A percentile compares a stretch with the other conserved stretches of the same genome.
Evolutionary conservation across 1,140 invertebrate genomes (phyloP).

Genomic region (Galendromus occidentalis): DNA sequence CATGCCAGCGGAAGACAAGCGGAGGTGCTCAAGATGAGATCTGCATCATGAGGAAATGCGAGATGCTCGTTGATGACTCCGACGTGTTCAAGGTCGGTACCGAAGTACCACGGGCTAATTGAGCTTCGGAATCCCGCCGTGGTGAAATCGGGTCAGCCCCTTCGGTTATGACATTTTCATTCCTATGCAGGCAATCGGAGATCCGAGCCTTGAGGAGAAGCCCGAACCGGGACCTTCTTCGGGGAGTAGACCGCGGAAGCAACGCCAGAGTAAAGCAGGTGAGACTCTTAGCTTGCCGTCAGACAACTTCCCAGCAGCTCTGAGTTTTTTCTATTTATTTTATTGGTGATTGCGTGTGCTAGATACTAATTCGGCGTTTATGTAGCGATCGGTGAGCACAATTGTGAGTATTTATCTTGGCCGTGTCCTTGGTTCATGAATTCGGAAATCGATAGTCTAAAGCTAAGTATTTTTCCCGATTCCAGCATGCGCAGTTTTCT

Average conservation of each 20-base stretch:
- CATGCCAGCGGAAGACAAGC: not conserved
- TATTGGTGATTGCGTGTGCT: too few species aligned
- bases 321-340: too few species aligned
- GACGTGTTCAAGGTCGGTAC: conserved; percentile 2
- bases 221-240: not conserved
- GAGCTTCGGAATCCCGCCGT: too few species aligned
- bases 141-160: too few species aligned
- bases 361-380: too few species aligned
- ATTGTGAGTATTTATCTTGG: too few species aligned
- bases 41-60: conserved; percentile 4
- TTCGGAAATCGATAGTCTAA: not conserved
- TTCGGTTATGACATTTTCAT: too few species aligned
- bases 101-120: not conserved
- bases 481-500: not conserved
- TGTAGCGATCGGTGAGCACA: too few species aligned
- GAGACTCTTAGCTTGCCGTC: not conserved
- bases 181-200: not conserved
- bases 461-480: not conserved
- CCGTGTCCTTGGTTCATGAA: too few species aligned
- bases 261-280: conserved; percentile 6
- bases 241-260: not conserved
- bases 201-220: not conserved
- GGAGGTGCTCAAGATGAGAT: not conserved
- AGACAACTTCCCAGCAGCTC: too few species aligned
- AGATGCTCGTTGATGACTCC: not conserved